phyloP scores from a whole-genome alignment of 2,888 invertebrate genomes.

The Lasius fuliginosus region DNA sequence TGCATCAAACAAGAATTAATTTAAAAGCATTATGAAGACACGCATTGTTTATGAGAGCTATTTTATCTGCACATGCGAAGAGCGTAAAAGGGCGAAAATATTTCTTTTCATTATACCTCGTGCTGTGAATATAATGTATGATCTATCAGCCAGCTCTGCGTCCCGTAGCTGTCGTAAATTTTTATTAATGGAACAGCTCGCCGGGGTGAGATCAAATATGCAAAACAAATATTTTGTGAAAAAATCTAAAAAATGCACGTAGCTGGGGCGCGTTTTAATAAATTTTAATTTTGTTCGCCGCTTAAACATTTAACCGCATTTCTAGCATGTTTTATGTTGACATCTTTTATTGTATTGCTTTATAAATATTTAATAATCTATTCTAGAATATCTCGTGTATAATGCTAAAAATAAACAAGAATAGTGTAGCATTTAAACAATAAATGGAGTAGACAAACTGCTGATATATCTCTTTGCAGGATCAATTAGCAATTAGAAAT shows the following conservation, averaged over 20 bases:
- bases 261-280: not conserved
- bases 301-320: not conserved
- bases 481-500: not conserved
- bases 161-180: conserved; percentile 19
- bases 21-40: not conserved
- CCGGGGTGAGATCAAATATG: conserved; percentile 18
- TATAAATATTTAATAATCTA: not conserved
- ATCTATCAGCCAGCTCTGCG: not conserved
- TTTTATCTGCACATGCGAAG: not conserved
- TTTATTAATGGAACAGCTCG: conserved; percentile 27
- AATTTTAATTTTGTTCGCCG: not conserved
- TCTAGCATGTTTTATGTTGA: not conserved
- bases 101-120: not conserved
- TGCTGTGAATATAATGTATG: conserved; percentile 18
- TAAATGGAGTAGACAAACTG: too few relatives aligned
- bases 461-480: not conserved
- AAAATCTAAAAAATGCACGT: not conserved
- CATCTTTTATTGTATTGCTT: not conserved
- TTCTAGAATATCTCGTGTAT: not conserved
- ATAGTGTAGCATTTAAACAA: not conserved
- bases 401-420: not conserved
- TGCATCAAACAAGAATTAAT: not conserved
- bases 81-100: not conserved
- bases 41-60: not conserved
- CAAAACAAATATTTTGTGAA: conserved; percentile 3